Evolutionary conservation across 2,888 invertebrate species (phyloP).

Genomic region (Drosophila aldrichi): DNA sequence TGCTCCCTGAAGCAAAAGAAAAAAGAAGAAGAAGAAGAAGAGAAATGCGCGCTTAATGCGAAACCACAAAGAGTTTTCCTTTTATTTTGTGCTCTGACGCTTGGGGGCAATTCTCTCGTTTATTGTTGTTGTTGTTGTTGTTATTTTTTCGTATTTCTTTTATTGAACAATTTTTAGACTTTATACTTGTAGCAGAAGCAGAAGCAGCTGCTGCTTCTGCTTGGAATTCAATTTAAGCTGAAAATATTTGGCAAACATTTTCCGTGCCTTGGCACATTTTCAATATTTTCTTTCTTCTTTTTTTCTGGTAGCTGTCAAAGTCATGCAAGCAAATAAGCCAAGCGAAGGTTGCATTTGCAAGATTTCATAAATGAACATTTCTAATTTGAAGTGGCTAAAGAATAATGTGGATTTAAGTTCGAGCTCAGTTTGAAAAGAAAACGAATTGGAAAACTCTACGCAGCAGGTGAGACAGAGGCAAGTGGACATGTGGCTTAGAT

Average conservation of each 20-base stretch:
- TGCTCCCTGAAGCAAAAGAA: conserved; percentile 11
- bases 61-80: conserved; percentile 31
- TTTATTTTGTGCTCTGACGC: conserved; percentile 13
- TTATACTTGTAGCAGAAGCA: conserved; percentile 14
- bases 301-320: conserved; percentile 58
- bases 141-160: conserved; percentile 26
- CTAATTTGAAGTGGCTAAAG: not conserved
- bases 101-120: conserved; percentile 18
- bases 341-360: not conserved
- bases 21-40: not conserved
- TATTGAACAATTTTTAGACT: conserved; percentile 48
- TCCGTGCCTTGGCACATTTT: conserved; percentile 33
- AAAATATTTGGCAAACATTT: conserved; percentile 47
- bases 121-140: conserved; percentile 19
- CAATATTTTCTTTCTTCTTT: conserved; percentile 51
- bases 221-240: conserved; percentile 63
- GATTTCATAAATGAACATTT: not conserved
- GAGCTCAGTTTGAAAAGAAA: not conserved
- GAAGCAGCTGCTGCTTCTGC: conserved; percentile 7
- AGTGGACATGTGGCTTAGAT: not conserved
- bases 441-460: not conserved
- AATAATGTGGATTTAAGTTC: not conserved
- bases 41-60: conserved; percentile 15
- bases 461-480: not conserved
- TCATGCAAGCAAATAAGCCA: conserved; percentile 42